These are phyloP conservation scores for Platerodrilus igneus DNA, from an alignment of 2,888 invertebrate species.

Conservation along the genomic window DNA sequence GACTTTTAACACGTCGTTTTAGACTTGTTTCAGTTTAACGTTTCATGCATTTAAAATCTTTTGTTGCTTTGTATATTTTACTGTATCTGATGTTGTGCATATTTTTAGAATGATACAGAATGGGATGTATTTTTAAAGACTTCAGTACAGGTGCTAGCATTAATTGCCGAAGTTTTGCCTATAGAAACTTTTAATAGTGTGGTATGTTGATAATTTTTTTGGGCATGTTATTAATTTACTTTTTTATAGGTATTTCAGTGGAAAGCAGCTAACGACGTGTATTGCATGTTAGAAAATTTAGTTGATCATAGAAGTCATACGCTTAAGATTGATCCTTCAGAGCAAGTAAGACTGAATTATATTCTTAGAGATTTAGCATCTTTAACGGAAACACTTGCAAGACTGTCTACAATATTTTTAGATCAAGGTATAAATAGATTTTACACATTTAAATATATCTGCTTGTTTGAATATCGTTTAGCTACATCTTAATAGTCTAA, in stretches of 20 bases:
- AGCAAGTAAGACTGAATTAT: constrained; percentile 48
- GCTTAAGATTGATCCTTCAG: constrained; percentile 37
- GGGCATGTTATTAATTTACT: no score
- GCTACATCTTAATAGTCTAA: no score
- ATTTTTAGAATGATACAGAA: constrained; percentile 72
- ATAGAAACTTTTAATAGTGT: constrained; percentile 65
- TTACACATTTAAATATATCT: no score
- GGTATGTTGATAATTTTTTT: constrained; percentile 56
- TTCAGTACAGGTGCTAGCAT: constrained; percentile 73
- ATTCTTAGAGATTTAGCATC: constrained; percentile 61
- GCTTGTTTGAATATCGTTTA: no score
- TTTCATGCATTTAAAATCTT: no score
- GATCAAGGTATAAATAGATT: constrained; percentile 40
- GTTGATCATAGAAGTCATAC: constrained; percentile 35
- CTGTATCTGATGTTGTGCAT: no score
- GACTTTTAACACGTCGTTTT: no score
- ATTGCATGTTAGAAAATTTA: constrained; percentile 37
- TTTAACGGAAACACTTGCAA: constrained; percentile 59
- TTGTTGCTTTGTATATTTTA: no score
- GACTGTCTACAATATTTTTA: constrained; percentile 56
- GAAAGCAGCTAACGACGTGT: constrained; percentile 44
- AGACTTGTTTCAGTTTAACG: no score
- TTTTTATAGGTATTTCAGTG: constrained; percentile 51
- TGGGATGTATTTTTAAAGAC: constrained; percentile 77
- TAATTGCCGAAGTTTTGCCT: constrained; percentile 70